Evolutionary conservation across 2,888 invertebrate genomes (phyloP), one percentile per base, ranked within the genome.

Genomic region (Alviniconcha strummeri): DNA sequence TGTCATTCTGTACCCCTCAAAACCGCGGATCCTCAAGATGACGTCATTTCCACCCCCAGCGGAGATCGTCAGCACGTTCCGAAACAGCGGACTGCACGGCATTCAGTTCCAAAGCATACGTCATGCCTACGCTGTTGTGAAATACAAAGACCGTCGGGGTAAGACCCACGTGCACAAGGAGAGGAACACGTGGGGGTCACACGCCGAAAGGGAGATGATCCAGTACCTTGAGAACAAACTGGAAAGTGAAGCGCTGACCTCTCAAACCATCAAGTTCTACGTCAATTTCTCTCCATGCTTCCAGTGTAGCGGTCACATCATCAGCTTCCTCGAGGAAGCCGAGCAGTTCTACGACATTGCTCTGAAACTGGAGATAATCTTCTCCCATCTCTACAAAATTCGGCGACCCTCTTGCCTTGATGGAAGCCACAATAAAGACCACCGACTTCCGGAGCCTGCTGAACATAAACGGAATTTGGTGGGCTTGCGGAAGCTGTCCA

Each of bases 201-300:
- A 81, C n/a, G 81, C 81, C 5, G 81, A 81, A 56, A 60, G 52
- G 17, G 6, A 54, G 60, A 74, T 81, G 72, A 52, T 81, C 81
- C 1, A 74, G 8, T 36, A 75, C 17, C 56, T 81, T 4, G 75
- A 75, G 54, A 0, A 36, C 60, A 17, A 54, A 17, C 11, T 81
- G 36, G 13, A 57, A 15, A 75, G 54, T 17, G 64, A 57, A 52
- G 15, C 0, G 54, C 52, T 81, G 36, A 7, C 2, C 8, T 64
- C 81, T n/a, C 5, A 55, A 13, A 76, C 17, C 17, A 56, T 81
- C 56, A 81, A 81, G 52, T 36, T 81, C 17, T 81, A 54, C 72
- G 56, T 81, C 11, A 81, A 69, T 36, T 81, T 74, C 52, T 81
- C 81, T 9, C 81, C 81, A 2, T 81, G 81, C 64, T 54, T 6